A percentile compares a stretch with the other conserved stretches of the same genome.
phyloP scores from a whole-genome alignment of 2,113 vertebrate genomes.

The Antechinus stuartii region DNA sequence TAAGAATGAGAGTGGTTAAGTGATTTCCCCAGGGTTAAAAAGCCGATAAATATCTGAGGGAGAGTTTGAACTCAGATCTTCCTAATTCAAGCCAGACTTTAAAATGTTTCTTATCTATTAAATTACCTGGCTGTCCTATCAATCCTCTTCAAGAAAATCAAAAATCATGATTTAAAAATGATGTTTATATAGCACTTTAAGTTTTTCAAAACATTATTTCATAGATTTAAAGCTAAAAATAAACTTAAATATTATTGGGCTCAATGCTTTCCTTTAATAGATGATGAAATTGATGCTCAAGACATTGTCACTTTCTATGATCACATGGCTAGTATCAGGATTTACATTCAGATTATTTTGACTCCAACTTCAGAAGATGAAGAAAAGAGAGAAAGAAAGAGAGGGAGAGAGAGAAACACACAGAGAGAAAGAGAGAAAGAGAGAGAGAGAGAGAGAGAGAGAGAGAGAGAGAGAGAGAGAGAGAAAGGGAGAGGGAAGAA shows the following conservation, averaged over 20 bases:
- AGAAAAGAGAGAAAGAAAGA: too few species aligned
- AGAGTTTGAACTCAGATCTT: not conserved
- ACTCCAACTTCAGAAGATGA: not conserved
- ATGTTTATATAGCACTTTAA: not conserved
- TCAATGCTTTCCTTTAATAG: not conserved
- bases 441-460: too few species aligned
- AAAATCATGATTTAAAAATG: not conserved
- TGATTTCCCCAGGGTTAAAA: not conserved
- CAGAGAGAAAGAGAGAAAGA: too few species aligned
- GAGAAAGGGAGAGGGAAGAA: too few species aligned
- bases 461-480: too few species aligned
- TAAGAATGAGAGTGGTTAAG: not conserved
- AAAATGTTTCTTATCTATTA: not conserved
- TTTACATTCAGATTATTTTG: not conserved
- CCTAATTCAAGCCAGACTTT: not conserved
- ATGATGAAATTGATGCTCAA: not conserved
- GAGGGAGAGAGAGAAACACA: too few species aligned
- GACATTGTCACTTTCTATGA: not conserved
- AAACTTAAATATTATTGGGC: not conserved
- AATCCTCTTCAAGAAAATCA: not conserved
- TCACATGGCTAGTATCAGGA: not conserved
- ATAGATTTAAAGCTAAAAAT: not conserved
- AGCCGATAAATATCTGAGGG: not conserved
- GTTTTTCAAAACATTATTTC: not conserved
- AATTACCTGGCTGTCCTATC: not conserved